phyloP scores from a whole-genome alignment of 1,140 invertebrate species.

The Eufriesea mexicana region DNA sequence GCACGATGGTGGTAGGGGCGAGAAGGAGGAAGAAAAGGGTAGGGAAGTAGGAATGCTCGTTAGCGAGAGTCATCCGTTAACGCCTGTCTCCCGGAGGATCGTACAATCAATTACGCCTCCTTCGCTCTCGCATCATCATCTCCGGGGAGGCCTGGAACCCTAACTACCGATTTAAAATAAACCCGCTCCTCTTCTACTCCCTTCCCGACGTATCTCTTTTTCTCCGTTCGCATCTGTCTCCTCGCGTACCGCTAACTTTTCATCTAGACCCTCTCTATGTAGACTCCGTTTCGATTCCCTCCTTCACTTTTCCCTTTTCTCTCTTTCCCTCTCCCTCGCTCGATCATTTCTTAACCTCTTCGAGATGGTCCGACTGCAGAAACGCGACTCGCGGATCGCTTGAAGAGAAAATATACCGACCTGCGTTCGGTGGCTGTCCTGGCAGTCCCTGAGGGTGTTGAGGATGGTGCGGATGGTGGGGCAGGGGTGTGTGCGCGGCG shows the following conservation, averaged over 20 bases:
- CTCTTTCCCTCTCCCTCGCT: not conserved
- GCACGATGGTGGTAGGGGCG: slow-evolving; percentile 13
- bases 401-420: slow-evolving; percentile 38
- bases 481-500: slow-evolving; percentile 78
- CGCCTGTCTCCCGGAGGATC: slow-evolving; percentile 81
- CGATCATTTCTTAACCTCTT: not conserved
- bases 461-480: slow-evolving; percentile 84
- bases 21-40: slow-evolving; percentile 61
- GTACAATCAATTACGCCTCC: slow-evolving; percentile 82
- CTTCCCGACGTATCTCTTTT: slow-evolving; percentile 9
- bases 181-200: slow-evolving; percentile 60
- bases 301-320: slow-evolving; percentile 15
- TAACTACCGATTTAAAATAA: slow-evolving; percentile 82
- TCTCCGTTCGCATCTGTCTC: not conserved
- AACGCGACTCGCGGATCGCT: not conserved
- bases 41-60: slow-evolving; percentile 81
- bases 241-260: slow-evolving; percentile 21
- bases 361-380: too few relatives aligned
- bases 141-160: slow-evolving; percentile 76
- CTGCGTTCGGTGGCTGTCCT: slow-evolving; percentile 65
- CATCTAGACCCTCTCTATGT: not conserved
- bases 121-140: slow-evolving; percentile 80
- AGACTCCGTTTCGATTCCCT: not conserved
- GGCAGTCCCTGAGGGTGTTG: slow-evolving; percentile 78
- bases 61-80: slow-evolving; percentile 82